phyloP scores from a whole-genome alignment of 2,797 vertebrate genomes.

The Scomberomorus guttatus region DNA sequence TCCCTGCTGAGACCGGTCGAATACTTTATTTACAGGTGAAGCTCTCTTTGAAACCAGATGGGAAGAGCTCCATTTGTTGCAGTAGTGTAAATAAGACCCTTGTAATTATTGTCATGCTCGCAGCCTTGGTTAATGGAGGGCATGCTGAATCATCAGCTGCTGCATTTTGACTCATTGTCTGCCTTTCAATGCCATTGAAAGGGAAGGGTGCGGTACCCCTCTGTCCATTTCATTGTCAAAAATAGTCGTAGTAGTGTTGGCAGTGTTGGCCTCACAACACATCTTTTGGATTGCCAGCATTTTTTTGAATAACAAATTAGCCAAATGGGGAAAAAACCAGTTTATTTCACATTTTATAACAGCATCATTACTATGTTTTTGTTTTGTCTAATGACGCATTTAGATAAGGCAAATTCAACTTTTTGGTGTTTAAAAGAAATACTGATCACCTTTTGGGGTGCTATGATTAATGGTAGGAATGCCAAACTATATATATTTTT shows the following conservation, averaged over 20 bases:
- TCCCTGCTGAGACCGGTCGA: constrained; percentile 13
- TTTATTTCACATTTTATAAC: too few relatives aligned
- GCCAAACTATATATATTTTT: neutral
- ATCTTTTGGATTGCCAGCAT: neutral
- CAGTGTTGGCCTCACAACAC: too few relatives aligned
- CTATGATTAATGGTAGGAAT: neutral
- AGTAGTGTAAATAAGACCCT: constrained; percentile 46
- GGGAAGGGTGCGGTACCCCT: neutral
- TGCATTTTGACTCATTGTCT: constrained; percentile 53
- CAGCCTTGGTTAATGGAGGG: constrained; percentile 55
- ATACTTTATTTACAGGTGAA: constrained; percentile 27
- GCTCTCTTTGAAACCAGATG: constrained; percentile 53
- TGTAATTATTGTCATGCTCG: constrained; percentile 40
- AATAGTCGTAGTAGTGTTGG: constrained; percentile 5
- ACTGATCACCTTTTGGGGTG: too few relatives aligned
- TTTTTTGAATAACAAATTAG: neutral
- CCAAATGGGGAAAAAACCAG: neutral
- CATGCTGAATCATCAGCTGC: constrained; percentile 60
- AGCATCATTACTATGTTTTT: too few relatives aligned
- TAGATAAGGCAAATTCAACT: too few relatives aligned
- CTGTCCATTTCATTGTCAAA: constrained; percentile 23
- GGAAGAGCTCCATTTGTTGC: constrained; percentile 48
- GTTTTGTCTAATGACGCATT: too few relatives aligned
- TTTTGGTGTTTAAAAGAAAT: too few relatives aligned
- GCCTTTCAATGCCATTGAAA: constrained; percentile 36